Conservation (phyloP, 2,113 vertebrate genomes). For the Erpornis zantholeuca region DNA sequence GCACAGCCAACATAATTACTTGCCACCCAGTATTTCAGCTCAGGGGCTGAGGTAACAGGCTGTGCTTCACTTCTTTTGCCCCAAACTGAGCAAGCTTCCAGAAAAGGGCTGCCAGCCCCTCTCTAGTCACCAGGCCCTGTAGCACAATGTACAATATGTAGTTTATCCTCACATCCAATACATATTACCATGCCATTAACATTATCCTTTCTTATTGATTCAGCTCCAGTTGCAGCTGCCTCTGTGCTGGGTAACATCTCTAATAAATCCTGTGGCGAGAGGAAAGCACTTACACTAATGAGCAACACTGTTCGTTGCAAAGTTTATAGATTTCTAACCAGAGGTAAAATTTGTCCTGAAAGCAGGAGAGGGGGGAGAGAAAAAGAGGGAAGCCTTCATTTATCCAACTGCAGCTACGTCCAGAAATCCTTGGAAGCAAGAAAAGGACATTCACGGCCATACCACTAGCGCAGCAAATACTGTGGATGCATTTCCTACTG, state of each 20-base stretch:
- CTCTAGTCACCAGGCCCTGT: not conserved
- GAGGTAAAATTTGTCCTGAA: not conserved
- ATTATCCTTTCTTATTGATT: not conserved
- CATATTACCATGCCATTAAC: not conserved
- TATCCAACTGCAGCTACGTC: not conserved
- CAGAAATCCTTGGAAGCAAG: not conserved
- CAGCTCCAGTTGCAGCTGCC: not conserved
- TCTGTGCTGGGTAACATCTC: not conserved
- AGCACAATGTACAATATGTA: rapidly evolving
- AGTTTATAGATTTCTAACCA: not conserved
- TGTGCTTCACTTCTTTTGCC: not conserved
- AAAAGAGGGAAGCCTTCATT: not conserved
- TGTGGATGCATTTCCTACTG: not conserved
- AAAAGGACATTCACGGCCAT: not conserved
- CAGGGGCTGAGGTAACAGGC: not conserved
- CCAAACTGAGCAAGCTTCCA: not conserved
- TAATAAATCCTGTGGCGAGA: not conserved
- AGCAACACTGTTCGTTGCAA: not conserved
- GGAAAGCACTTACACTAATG: not conserved
- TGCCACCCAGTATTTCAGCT: not conserved
- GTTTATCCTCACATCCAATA: not conserved
- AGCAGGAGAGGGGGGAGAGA: not conserved
- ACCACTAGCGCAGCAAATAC: not conserved
- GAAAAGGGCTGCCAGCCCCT: not conserved
- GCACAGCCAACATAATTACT: not conserved